Base-by-base conservation (phyloP, 2,113 vertebrate genomes). In the Dromaius novaehollandiae region DNA sequence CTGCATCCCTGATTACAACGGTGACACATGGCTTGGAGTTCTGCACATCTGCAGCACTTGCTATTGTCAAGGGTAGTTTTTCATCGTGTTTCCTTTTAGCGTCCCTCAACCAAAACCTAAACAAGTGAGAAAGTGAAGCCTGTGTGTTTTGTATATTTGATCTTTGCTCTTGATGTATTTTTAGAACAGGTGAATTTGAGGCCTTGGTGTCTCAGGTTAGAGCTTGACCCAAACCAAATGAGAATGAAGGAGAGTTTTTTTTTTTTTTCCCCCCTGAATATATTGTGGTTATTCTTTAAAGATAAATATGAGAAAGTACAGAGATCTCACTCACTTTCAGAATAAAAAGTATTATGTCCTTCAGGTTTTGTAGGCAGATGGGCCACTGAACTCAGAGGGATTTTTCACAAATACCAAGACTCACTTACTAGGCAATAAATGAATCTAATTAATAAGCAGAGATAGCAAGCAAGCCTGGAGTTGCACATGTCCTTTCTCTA, bases 1-100 rank as follows among this genome's bases (percentile, higher is more conserved):
- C 21, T 65, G 13, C 7, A 16, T 11, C 19, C 70, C 18, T 1
- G 0, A 51, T 65, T 34, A 21, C 4, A 13, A 2, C 19, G 9
- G 8, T 21, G n/a, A 19, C 34, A 25, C 3, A 1, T 5, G 5
- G 34, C 42, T 86, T 94, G 21, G 24, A 81, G 14, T 81, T 82
- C 15, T 85, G 32, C 22, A 34, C 28, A 34, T 11, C 4, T 28
- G 38, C 11, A 46, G 32, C 44, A 4, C 55, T 86, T 44, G 44
- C 44, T 80, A 0, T 65, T 12, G 13, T 65, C 58, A 76, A 15
- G 44, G 66, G 7, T 34, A 73, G 18, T 5, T 93, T 83, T 70
- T 58, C 9, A 38, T 85, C 6, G 8, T 2, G 7, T 87, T 89
- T 56, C 77, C 34, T 42, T 70, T 53, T 46, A 38, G 48, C 63